These are phyloP conservation scores for Hylaeus volcanicus DNA, from an alignment of 1,140 invertebrate species.

Conservation along the genomic window DNA sequence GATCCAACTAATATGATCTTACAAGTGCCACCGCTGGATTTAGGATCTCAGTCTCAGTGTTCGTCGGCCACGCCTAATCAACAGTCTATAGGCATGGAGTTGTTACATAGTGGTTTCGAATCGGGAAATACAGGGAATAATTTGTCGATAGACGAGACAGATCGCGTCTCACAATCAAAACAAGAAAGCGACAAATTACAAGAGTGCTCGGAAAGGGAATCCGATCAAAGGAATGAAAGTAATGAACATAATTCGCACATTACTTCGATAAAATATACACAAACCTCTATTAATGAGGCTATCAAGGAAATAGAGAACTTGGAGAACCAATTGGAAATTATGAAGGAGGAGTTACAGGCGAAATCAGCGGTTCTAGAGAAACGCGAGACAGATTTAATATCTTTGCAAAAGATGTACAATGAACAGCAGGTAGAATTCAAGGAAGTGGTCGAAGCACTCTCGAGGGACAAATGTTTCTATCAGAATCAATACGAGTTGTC, in stretches of 20 bases:
- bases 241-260: not conserved
- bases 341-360: slow-evolving; percentile 79
- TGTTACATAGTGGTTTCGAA: slow-evolving; percentile 6
- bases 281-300: slow-evolving; percentile 41
- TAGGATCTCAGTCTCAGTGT: slow-evolving; percentile 61
- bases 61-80: slow-evolving; percentile 22
- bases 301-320: slow-evolving; percentile 72
- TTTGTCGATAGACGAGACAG: not conserved
- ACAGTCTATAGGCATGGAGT: slow-evolving; percentile 24
- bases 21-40: slow-evolving; percentile 68
- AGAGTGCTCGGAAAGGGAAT: not conserved
- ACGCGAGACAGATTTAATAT: slow-evolving; percentile 80
- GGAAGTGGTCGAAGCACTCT: slow-evolving; percentile 81
- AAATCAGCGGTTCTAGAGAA: slow-evolving; percentile 81
- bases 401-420: slow-evolving; percentile 82
- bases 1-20: slow-evolving; percentile 52
- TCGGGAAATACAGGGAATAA: slow-evolving; percentile 38
- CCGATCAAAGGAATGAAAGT: not conserved
- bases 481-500: slow-evolving; percentile 82
- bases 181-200: not conserved
- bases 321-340: slow-evolving; percentile 81
- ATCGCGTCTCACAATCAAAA: not conserved
- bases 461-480: slow-evolving; percentile 82
- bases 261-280: not conserved
- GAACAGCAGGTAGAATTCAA: slow-evolving; percentile 81